Base-by-base conservation (phyloP, 2,113 vertebrate species). In the Falcunculus frontatus region DNA sequence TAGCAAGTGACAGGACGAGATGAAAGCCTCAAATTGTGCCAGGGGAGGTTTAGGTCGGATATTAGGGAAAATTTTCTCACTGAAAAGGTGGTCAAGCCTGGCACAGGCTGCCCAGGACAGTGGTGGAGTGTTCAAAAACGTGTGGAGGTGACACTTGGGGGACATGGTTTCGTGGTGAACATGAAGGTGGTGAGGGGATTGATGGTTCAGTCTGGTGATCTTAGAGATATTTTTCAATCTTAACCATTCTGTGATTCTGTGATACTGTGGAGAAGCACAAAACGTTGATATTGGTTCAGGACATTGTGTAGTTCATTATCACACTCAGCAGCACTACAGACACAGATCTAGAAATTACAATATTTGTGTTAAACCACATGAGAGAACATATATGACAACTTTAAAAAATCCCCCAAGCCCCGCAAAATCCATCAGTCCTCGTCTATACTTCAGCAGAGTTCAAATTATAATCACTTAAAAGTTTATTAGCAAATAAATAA, bases 251-350 rank as follows among this genome's bases (percentile, higher is more conserved):
- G 4, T 73, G 41, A 18, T 17, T 16, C 57, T 80, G 26, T 73
- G 33, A 26, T 75, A 39, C 23, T 0, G 2, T 8, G 4, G 23
- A 49, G 49, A 57, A 74, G 13, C 32, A 49, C 22, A 16, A 4
- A 3, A 6, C 0, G 0, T 16, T 53, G 35, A 20, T 39, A 4
- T 56, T 2, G 3, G 16, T 49, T 57, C 70, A 18, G 33, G 29
- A 64, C 53, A 3, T 17, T 35, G 37, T 9, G 30, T 30, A 21
- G n/a, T 47, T 75, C 1, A 0, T 64, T 67, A 14, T 20, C 9
- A 5, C 10, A 52, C 17, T 80, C 12, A 22, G 37, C 26, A 46
- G 46, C 26, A 50, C 41, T 42, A 29, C 26, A 49, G 41, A 42
- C n/a, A 63, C 47, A 25, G 37, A 65, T 49, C 29, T 76, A 49